A percentile compares a stretch with the other conserved stretches of the same genome.
These are phyloP conservation scores for Bombus confusus DNA, from an alignment of 1,140 invertebrate genomes.

Conservation along the genomic window DNA sequence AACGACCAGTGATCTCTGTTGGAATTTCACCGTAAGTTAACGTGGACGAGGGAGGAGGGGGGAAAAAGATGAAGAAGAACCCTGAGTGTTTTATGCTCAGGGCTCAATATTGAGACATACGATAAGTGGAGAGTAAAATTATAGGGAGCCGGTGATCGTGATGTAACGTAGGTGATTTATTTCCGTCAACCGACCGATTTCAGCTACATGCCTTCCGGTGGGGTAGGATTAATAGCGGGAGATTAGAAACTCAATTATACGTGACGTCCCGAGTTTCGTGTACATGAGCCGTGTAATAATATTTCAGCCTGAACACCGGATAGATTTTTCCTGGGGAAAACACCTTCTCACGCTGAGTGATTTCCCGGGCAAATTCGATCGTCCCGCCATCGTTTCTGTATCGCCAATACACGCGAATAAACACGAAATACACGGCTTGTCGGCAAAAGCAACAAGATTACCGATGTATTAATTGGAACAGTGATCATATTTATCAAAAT, in stretches of 20 bases:
- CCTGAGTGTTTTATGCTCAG: neutral
- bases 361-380: neutral
- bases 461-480: neutral
- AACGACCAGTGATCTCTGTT: neutral
- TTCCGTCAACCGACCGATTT: constrained; percentile 56
- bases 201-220: constrained; percentile 51
- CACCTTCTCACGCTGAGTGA: neutral
- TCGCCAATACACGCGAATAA: neutral
- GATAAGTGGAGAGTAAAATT: constrained; percentile 61
- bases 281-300: constrained; percentile 47
- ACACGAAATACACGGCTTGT: neutral
- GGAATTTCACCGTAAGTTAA: neutral
- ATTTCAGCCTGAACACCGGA: constrained; percentile 19
- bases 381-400: neutral
- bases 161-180: constrained; percentile 58
- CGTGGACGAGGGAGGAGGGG: no score
- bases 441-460: neutral
- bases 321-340: constrained; percentile 18
- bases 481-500: neutral
- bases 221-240: constrained; percentile 56
- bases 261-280: constrained; percentile 32
- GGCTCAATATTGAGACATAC: constrained; percentile 22
- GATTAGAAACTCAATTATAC: constrained; percentile 68
- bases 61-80: neutral
- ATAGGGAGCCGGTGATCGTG: constrained; percentile 46